phyloP scores from a whole-genome alignment of 2,888 invertebrate species.

The Oscheius sp. region DNA sequence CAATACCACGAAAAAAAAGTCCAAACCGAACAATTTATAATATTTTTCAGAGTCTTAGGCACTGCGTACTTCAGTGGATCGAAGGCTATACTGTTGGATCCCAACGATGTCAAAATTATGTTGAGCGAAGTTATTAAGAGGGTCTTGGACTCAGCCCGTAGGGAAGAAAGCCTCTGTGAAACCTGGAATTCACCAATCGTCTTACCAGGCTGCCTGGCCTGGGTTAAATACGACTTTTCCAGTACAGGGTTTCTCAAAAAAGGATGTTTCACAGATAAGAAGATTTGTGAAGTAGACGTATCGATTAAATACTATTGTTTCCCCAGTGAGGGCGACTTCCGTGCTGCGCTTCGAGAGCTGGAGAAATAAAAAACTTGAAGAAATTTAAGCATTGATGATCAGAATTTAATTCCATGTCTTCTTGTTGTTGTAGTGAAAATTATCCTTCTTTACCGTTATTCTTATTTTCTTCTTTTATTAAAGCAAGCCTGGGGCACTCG shows the following conservation, averaged over 20 bases:
- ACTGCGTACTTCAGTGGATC: background rate
- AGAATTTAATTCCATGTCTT: background rate
- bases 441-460: no score
- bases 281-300: background rate
- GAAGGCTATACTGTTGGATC: background rate
- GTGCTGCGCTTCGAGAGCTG: background rate
- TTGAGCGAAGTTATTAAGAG: background rate
- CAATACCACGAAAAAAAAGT: no score
- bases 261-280: background rate
- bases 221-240: slow-evolving; percentile 1
- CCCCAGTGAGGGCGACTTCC: background rate
- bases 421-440: no score
- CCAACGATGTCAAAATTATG: background rate
- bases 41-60: background rate
- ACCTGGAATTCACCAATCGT: background rate
- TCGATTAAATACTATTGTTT: background rate
- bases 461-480: no score
- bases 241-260: background rate
- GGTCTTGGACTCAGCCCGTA: background rate
- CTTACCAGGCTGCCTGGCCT: background rate
- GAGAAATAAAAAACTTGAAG: background rate
- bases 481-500: no score
- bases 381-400: background rate
- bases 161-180: background rate
- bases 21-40: no score